Evolutionary conservation across 2,113 vertebrate species (phyloP), one percentile per base, ranked within the genome.

Genomic region (Pachypanchax playfairii): DNA sequence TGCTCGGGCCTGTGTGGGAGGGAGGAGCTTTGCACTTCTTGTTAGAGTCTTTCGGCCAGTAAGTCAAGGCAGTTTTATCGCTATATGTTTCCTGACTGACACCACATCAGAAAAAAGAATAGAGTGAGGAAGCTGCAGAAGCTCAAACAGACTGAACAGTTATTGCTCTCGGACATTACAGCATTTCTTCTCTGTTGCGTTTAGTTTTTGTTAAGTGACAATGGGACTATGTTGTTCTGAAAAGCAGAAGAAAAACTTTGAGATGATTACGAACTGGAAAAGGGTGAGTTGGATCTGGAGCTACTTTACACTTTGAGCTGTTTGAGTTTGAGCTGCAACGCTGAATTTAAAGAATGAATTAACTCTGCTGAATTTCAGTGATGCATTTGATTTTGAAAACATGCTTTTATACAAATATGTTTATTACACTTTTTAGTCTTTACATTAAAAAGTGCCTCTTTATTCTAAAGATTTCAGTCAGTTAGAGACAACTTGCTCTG

Each of bases 191-290:
- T 1, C 6, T 31, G 43, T 29, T 22, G 56, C 22, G 47, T 76
- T 80, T 52, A 56, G 2, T 26, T 28, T 17, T 70, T 39, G 24
- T 33, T 20, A n/a, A 61, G 75, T 77, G 77, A 91, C 80, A 85
- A 92, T 92, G 91, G 90, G 90, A 92, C 46, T 92, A 86, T 91
- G 90, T 76, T 89, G 77, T 41, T 85, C 83, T 82, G 90, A 91
- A 70, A 91, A 89, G 73, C 75, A 82, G 46, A 64, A 70, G 65
- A 83, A 65, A 61, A 89, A 79, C 67, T 77, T 87, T 80, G 82
- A 67, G 21, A 76, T 80, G 48, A 35, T 63, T 14, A 77, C 84
- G 4, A 78, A 65, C 56, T 92, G 84, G 91, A 85, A 76, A 54
- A 90, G 87, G 90, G 90, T 92, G 79, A 87, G 87, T 74, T 62